These are phyloP conservation scores for Nasonia giraulti DNA, from an alignment of 1,140 invertebrate genomes.

Conservation along the genomic window DNA sequence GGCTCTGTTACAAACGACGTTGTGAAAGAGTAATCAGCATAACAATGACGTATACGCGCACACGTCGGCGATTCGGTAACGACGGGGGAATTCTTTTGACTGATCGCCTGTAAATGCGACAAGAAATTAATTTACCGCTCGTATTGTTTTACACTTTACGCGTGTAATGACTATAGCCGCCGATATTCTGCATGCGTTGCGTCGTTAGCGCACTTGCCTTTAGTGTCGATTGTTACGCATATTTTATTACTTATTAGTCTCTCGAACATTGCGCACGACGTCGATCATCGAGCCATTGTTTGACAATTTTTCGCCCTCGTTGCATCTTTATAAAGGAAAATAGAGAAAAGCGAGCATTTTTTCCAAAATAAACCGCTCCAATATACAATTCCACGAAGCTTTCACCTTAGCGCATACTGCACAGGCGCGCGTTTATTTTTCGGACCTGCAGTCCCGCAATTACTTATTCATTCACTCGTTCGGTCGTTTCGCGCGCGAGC, in stretches of 20 bases:
- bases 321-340: not conserved
- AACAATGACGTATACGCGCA: constrained; percentile 14
- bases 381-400: not conserved
- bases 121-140: constrained; percentile 31
- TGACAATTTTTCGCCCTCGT: not conserved
- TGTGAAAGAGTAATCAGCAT: constrained; percentile 30
- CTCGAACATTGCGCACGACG: not conserved
- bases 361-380: not conserved
- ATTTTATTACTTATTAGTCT: not conserved
- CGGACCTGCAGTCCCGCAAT: not conserved
- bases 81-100: constrained; percentile 12
- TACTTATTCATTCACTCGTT: constrained; percentile 49
- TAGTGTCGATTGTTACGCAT: not conserved
- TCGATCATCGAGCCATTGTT: not conserved
- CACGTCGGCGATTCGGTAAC: not conserved
- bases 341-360: not conserved
- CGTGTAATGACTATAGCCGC: too few relatives aligned
- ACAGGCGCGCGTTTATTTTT: not conserved
- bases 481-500: not conserved
- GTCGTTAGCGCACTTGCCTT: not conserved
- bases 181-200: too few relatives aligned
- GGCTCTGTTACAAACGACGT: constrained; percentile 35
- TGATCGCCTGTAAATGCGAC: constrained; percentile 18
- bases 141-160: constrained; percentile 5
- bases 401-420: not conserved